These are phyloP conservation scores for Ichneumoninae sp. DNA, from an alignment of 2,888 invertebrate species.

Conservation along the genomic window DNA sequence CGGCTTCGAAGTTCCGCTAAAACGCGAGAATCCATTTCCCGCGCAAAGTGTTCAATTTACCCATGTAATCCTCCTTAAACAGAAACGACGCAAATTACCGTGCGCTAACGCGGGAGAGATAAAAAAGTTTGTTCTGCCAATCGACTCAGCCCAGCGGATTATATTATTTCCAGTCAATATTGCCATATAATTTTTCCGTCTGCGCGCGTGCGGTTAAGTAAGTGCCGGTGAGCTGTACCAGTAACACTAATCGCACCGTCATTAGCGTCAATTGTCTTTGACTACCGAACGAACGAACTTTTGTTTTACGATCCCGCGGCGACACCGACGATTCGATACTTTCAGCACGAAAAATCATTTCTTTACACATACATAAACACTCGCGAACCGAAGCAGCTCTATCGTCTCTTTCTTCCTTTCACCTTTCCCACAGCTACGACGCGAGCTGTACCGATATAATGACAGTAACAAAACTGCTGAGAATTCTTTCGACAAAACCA, in stretches of 20 bases:
- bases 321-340: background rate
- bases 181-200: conserved; percentile 37
- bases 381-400: conserved; percentile 12
- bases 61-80: background rate
- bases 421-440: conserved; percentile 22
- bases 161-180: conserved; percentile 11
- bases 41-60: conserved; percentile 8
- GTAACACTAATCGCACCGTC: conserved; percentile 37
- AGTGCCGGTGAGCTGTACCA: conserved; percentile 28
- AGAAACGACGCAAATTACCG: background rate
- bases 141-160: conserved; percentile 10
- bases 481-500: too few species aligned
- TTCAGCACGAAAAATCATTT: conserved; percentile 25
- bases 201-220: conserved; percentile 47
- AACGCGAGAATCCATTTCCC: conserved; percentile 2
- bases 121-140: background rate
- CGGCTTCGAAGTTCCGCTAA: background rate
- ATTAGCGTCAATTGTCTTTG: conserved; percentile 46
- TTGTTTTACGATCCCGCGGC: conserved; percentile 34
- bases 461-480: background rate
- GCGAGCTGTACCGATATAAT: background rate
- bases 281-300: conserved; percentile 40
- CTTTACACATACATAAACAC: conserved; percentile 13
- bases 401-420: conserved; percentile 33
- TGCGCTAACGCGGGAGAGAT: conserved; percentile 2